Evolutionary conservation across 2,888 invertebrate genomes (phyloP).

Genomic region (Eudemis profundana): DNA sequence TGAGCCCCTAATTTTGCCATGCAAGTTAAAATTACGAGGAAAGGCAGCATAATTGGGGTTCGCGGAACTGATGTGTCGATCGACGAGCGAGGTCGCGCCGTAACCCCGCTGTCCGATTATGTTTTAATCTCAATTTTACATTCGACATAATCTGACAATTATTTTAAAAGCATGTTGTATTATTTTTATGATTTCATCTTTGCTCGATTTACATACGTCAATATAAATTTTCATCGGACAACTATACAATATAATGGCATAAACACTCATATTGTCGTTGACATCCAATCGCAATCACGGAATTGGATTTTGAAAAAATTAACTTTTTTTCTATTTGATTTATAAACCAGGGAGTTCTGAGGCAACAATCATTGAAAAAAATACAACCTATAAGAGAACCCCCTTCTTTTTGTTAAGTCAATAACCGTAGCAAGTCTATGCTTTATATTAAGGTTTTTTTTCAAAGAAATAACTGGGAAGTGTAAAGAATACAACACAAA

Average conservation of each 20-base stretch:
- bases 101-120: conserved; percentile 54
- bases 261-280: neutral
- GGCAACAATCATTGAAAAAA: no score
- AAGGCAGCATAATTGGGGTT: conserved; percentile 34
- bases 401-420: no score
- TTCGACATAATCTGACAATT: conserved; percentile 65
- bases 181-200: neutral
- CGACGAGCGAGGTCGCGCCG: conserved; percentile 47
- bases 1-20: conserved; percentile 32
- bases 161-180: conserved; percentile 48
- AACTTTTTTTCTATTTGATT: no score
- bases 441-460: no score
- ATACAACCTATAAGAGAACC: no score
- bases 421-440: no score
- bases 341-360: no score
- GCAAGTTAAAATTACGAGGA: conserved; percentile 32
- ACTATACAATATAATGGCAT: neutral
- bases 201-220: conserved; percentile 51
- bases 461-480: no score
- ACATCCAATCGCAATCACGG: no score
- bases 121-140: conserved; percentile 67
- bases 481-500: no score
- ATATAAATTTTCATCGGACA: conserved; percentile 42
- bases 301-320: no score
- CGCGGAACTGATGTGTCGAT: conserved; percentile 42